A percentile compares a stretch with the other conserved stretches of the same genome.
These are phyloP conservation scores for Nerophis lumbriciformis DNA, from an alignment of 2,113 vertebrate species.

Conservation along the genomic window DNA sequence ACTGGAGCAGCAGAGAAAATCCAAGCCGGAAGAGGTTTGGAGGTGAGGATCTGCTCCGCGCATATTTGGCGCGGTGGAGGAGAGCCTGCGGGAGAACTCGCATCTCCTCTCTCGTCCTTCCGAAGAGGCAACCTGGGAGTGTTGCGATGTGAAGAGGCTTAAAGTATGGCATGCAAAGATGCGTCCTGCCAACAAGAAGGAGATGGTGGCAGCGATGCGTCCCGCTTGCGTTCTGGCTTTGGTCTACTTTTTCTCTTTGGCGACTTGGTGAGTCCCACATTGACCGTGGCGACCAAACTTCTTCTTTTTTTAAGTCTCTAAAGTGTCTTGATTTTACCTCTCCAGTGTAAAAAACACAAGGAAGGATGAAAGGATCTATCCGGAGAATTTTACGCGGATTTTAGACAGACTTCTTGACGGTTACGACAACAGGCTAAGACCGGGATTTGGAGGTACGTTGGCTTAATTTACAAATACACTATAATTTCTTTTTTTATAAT, in stretches of 20 bases:
- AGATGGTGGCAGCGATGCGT: slow-evolving; percentile 80
- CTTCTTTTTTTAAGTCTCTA: neutral
- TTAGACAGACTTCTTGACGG: slow-evolving; percentile 94
- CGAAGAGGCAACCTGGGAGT: slow-evolving; percentile 69
- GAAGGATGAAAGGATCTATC: slow-evolving; percentile 87
- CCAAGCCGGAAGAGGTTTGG: slow-evolving; percentile 13
- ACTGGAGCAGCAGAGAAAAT: slow-evolving; percentile 12
- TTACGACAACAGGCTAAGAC: slow-evolving; percentile 97
- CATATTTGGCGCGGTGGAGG: slow-evolving; percentile 23
- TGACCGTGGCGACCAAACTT: slow-evolving; percentile 35
- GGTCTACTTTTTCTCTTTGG: slow-evolving; percentile 82
- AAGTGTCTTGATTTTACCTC: slow-evolving; percentile 10
- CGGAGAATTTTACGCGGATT: slow-evolving; percentile 96
- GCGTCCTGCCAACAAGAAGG: slow-evolving; percentile 87
- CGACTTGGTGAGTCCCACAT: slow-evolving; percentile 82
- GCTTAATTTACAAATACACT: too few relatives aligned
- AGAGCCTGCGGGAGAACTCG: slow-evolving; percentile 34
- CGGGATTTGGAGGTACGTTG: slow-evolving; percentile 90
- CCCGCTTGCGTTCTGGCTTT: slow-evolving; percentile 77
- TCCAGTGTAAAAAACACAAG: slow-evolving; percentile 78
- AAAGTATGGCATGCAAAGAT: slow-evolving; percentile 95
- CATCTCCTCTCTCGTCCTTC: slow-evolving; percentile 14
- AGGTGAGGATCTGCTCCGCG: slow-evolving; percentile 20
- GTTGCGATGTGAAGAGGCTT: slow-evolving; percentile 80
- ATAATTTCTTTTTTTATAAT: too few relatives aligned